Conservation (phyloP, 2,797 vertebrate species). For the Brachyalestes nurse region DNA sequence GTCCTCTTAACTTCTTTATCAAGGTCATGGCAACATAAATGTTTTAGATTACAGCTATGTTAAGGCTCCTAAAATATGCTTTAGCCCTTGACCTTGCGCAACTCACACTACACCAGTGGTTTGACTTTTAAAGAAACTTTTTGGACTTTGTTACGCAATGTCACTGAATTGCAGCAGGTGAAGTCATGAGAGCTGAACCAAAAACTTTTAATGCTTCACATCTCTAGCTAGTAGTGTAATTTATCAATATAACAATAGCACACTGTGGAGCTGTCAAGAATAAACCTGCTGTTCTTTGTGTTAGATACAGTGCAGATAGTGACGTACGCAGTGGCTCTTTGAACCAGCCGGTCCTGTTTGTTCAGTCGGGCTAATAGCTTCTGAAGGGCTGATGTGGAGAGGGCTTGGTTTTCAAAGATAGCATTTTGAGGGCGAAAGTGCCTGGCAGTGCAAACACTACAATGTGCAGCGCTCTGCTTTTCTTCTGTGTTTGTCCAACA, state of each 20-base stretch:
- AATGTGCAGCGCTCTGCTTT: constrained; percentile 63
- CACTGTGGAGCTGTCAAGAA: neutral
- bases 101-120: neutral
- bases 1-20: neutral
- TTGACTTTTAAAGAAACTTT: neutral
- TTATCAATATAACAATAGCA: neutral
- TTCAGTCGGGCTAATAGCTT: constrained; percentile 45
- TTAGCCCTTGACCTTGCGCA: neutral
- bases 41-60: neutral
- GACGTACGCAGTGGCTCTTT: neutral
- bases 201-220: neutral
- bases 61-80: too few relatives aligned
- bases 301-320: neutral
- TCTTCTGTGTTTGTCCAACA: constrained; percentile 52
- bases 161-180: neutral
- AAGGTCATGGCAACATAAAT: neutral
- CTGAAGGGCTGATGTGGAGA: constrained; percentile 42
- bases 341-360: constrained; percentile 42
- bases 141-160: neutral
- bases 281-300: neutral
- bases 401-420: constrained; percentile 68
- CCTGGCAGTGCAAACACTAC: constrained; percentile 55
- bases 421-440: constrained; percentile 68
- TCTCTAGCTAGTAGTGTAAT: neutral
- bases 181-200: neutral